These are phyloP conservation scores for Bergia puertoricense DNA, from an alignment of 92 coral and sea anemone species.

Conservation along the genomic window DNA sequence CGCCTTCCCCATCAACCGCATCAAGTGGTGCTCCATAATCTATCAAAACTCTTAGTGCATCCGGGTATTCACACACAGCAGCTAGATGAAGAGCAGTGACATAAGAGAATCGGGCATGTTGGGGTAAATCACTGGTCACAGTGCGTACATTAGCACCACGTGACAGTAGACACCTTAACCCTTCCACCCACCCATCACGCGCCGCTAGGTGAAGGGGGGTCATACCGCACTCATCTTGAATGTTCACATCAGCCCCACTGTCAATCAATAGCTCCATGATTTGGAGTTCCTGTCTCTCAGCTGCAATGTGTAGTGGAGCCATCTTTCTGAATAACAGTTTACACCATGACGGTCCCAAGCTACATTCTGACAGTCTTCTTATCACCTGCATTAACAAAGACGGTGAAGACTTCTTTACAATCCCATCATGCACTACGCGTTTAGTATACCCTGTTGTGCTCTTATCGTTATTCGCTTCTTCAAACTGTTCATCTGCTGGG, in stretches of 20 bases:
- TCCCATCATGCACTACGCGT: not conserved
- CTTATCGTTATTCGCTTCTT: not conserved
- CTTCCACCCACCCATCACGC: constrained; percentile 26
- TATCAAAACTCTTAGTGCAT: constrained; percentile 7
- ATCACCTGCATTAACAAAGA: not conserved
- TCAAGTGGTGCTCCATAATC: constrained; percentile 15
- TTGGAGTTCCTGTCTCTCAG: constrained; percentile 13
- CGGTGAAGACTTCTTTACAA: not conserved
- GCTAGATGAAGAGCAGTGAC: constrained; percentile 34
- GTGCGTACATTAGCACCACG: not conserved
- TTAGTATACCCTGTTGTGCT: not conserved
- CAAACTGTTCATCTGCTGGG: not conserved
- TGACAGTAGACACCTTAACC: not conserved
- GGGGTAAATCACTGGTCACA: constrained; percentile 6
- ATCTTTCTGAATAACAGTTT: constrained; percentile 1
- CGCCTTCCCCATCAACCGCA: constrained; percentile 26
- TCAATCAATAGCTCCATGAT: not conserved
- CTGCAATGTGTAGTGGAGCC: constrained; percentile 20
- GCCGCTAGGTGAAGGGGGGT: constrained; percentile 19
- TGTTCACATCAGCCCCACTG: constrained; percentile 19
- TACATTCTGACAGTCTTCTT: not conserved
- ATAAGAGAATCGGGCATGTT: constrained; percentile 7
- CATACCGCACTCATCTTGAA: constrained; percentile 22
- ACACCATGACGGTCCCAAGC: not conserved
- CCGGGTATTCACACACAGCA: constrained; percentile 20